Conservation (phyloP, 2,888 invertebrate genomes). For the Cremastinae sp. region DNA sequence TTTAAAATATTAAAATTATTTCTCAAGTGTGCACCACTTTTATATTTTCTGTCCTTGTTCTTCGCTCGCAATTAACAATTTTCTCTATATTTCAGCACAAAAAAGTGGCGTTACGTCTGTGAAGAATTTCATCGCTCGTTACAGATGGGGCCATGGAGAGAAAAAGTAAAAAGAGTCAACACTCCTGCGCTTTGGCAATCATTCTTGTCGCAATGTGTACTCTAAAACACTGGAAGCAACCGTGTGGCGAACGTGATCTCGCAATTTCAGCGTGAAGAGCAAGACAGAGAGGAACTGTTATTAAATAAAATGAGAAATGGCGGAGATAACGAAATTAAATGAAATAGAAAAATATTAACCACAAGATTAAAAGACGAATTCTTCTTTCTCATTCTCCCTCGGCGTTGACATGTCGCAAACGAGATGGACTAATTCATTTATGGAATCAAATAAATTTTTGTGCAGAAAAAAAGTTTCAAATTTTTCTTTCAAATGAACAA, state of each 20-base stretch:
- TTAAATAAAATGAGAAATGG: constrained; percentile 52
- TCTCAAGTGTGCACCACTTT: not conserved
- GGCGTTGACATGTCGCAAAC: too few species aligned
- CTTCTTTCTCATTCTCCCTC: too few species aligned
- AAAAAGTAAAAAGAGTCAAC: constrained; percentile 12
- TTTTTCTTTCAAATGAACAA: too few species aligned
- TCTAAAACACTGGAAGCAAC: not conserved
- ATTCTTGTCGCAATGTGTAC: constrained; percentile 25
- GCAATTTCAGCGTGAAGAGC: constrained; percentile 5
- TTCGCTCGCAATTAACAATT: constrained; percentile 72
- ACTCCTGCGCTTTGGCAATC: constrained; percentile 18
- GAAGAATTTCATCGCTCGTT: constrained; percentile 10
- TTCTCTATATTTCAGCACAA: constrained; percentile 70
- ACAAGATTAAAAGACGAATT: not conserved
- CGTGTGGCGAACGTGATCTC: not conserved
- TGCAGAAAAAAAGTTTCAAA: too few species aligned
- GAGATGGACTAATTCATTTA: too few species aligned
- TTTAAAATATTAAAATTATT: not conserved
- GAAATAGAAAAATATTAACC: not conserved
- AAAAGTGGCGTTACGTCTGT: constrained; percentile 44
- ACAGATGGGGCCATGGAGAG: constrained; percentile 12
- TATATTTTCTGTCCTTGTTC: constrained; percentile 17
- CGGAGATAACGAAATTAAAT: not conserved
- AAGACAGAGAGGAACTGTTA: constrained; percentile 25
- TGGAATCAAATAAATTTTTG: too few species aligned